These are phyloP conservation scores for Hystrix brachyura DNA, from an alignment of 2,113 vertebrate species.

Conservation along the genomic window DNA sequence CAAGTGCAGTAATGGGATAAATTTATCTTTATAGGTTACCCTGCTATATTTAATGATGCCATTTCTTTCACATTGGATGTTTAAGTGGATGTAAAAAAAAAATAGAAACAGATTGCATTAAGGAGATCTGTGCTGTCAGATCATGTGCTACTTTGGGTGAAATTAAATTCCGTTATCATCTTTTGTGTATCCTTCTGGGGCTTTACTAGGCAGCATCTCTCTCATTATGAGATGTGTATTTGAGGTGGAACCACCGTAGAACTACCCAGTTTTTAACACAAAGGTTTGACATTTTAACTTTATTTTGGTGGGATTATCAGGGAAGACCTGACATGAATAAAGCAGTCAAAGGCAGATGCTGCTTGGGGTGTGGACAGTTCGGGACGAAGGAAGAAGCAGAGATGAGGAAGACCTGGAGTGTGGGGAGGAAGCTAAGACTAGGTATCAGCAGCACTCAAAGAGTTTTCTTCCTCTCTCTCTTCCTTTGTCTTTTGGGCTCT, in stretches of 20 bases:
- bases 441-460: not conserved
- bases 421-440: not conserved
- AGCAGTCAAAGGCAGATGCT: not conserved
- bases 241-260: not conserved
- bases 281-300: not conserved
- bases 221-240: not conserved
- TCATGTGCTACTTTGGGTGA: not conserved
- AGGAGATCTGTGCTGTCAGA: not conserved
- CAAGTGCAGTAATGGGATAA: not conserved
- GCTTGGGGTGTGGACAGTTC: not conserved
- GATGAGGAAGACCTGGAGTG: not conserved
- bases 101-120: not conserved
- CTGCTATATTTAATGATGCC: not conserved
- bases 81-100: not conserved
- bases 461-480: not conserved
- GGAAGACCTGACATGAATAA: not conserved
- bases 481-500: not conserved
- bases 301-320: not conserved
- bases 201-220: not conserved
- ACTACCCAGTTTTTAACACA: not conserved
- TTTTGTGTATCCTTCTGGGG: not conserved
- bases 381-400: not conserved
- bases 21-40: not conserved
- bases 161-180: slow-evolving; percentile 23
- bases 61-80: not conserved